A percentile compares a stretch with the other conserved stretches of the same genome.
Evolutionary conservation across 2,113 vertebrate genomes (phyloP).

Genomic region (Orthonyx spaldingii): DNA sequence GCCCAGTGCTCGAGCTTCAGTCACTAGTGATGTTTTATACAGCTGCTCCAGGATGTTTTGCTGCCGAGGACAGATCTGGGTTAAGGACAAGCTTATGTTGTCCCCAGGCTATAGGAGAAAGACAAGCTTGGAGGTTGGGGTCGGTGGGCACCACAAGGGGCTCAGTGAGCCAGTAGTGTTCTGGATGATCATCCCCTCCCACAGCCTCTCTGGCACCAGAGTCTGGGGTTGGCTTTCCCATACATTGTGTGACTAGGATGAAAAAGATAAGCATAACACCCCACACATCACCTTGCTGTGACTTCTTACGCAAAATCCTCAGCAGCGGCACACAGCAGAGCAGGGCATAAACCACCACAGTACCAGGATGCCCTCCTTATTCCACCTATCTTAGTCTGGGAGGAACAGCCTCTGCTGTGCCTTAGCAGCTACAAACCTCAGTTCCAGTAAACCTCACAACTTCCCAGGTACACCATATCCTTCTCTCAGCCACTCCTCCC

Average conservation of each 20-base stretch:
- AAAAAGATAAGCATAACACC: not conserved
- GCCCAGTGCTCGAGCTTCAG: not conserved
- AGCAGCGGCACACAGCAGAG: not conserved
- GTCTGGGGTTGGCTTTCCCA: not conserved
- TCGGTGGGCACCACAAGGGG: fast-evolving
- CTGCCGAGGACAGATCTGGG: not conserved
- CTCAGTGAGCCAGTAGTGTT: not conserved
- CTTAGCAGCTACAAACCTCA: not conserved
- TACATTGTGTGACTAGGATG: not conserved
- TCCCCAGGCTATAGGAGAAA: not conserved
- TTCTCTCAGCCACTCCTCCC: not conserved
- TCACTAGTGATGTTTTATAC: not conserved
- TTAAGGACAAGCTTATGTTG: not conserved
- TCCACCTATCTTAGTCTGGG: not conserved
- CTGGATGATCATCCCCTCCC: fast-evolving
- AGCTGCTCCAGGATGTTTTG: not conserved
- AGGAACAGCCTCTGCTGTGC: not conserved
- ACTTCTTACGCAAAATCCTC: not conserved
- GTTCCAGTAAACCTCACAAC: not conserved
- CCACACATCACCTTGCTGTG: not conserved
- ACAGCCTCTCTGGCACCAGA: not conserved
- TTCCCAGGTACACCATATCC: not conserved
- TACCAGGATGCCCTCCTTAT: not conserved
- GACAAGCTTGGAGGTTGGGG: not conserved
- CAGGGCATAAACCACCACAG: not conserved